Conservation (phyloP, 1,140 invertebrate genomes). For the Macrobrachium nipponense region DNA sequence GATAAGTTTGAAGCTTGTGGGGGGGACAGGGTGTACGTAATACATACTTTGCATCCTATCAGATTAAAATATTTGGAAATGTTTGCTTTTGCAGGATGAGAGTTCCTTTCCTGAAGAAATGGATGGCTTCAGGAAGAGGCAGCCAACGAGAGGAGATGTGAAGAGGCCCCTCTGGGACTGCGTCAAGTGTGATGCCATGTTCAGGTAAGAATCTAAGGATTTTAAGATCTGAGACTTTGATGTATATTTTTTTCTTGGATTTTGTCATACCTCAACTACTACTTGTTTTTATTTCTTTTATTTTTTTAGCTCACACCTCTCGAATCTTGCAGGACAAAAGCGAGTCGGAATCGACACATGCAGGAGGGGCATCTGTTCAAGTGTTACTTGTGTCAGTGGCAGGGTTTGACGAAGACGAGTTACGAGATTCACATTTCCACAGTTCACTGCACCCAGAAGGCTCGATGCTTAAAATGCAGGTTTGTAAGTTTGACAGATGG, state of each 20-base stretch:
- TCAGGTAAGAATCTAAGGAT: constrained; percentile 15
- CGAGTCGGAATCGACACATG: constrained; percentile 39
- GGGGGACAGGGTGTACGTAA: too few species aligned
- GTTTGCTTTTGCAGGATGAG: background rate
- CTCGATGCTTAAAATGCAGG: constrained; percentile 46
- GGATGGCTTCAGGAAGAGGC: background rate
- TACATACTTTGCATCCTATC: too few species aligned
- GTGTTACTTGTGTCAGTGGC: constrained; percentile 48
- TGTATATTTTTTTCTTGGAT: background rate
- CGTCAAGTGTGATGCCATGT: constrained; percentile 51
- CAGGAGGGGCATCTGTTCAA: constrained; percentile 41
- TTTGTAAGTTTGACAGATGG: background rate
- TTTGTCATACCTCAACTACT: background rate
- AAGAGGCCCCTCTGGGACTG: constrained; percentile 33
- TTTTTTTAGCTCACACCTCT: background rate
- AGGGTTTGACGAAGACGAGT: constrained; percentile 42
- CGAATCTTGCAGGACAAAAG: constrained; percentile 30
- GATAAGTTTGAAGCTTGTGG: too few species aligned
- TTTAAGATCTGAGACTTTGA: background rate
- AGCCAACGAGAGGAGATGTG: background rate
- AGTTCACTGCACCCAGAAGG: constrained; percentile 47
- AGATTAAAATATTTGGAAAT: background rate
- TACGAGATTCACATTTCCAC: constrained; percentile 49
- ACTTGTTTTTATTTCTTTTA: background rate
- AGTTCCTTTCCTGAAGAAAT: background rate